Base-by-base conservation (phyloP, 2,797 vertebrate species). In the Myotis pilosus region DNA sequence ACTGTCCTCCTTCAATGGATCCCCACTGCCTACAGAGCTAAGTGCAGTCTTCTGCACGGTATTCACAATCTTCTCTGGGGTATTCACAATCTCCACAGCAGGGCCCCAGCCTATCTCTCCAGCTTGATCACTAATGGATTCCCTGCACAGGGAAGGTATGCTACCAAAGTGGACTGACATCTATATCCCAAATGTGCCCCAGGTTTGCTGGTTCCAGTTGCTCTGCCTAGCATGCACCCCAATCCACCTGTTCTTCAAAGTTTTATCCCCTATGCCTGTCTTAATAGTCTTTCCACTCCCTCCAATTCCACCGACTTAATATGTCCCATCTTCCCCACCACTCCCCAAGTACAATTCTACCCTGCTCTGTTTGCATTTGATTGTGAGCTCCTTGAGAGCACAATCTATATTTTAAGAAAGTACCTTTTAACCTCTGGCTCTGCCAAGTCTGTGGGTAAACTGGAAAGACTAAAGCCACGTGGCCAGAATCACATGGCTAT, bases 61-160 rank as follows among this genome's bases (percentile, higher is more conserved):
- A n/a, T 41, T 79, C 38, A 57, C 55, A 57, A 23, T 25, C 55
- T 9, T 57, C 55, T 25, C 55, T 25, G 55, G 55, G 55, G 23
- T 25, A 57, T 57, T 25, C 57, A 60, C 49, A 41, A 22, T 13
- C 53, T 49, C 53, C 22, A 30, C 23, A 36, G 28, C 3, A 1
- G 19, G 33, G 28, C 22, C 6, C 55, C 62, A 17, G 33, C 19
- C 38, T 38, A 1, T 47, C 41, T 62, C 15, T 36, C 25, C 36
- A 13, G 25, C 51, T 23, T 23, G n/a, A 38, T 38, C n/a, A 20
- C 53, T 69, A n/a, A 10, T 25, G 22, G 25, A 55, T 57, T 41
- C 38, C 82, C 28, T 28, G 13, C 8, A 57, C 0, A 0, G 3
- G 28, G 22, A 7, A 7, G 2, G 1, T 0, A 5, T n/a, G 22